Percentiles rank a stretch among this genome's conserved stretches.
phyloP scores from a whole-genome alignment of 2,888 invertebrate genomes.

The Bombyx huttoni region DNA sequence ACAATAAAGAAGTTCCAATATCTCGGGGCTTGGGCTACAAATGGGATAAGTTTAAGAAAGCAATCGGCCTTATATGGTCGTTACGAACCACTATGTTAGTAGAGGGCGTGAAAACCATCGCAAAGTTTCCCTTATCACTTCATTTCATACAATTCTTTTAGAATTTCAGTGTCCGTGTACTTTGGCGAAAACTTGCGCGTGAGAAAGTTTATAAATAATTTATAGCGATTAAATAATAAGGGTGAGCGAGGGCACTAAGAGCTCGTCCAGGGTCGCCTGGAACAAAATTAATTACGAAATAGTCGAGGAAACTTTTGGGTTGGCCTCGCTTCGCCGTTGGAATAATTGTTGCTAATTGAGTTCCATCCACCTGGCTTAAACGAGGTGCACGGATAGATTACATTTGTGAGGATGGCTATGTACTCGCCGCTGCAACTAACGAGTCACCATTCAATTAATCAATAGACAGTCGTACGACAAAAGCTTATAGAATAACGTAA shows the following conservation, averaged over 20 bases:
- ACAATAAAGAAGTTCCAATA: conserved; percentile 66
- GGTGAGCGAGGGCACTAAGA: conserved; percentile 22
- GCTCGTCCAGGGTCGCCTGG: conserved; percentile 31
- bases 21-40: conserved; percentile 52
- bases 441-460: conserved; percentile 14
- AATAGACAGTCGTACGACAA: conserved; percentile 2
- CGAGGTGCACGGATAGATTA: conserved; percentile 25
- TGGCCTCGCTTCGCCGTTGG: conserved; percentile 40
- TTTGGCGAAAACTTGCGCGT: conserved; percentile 13
- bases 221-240: conserved; percentile 17
- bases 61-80: conserved; percentile 69
- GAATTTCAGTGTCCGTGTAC: conserved; percentile 22
- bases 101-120: conserved; percentile 57
- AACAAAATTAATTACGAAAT: conserved; percentile 66
- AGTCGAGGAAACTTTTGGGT: conserved; percentile 54
- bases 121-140: conserved; percentile 54
- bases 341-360: conserved; percentile 66
- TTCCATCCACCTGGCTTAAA: conserved; percentile 44
- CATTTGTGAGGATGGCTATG: conserved; percentile 20
- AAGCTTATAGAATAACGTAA: too few species aligned
- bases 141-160: conserved; percentile 48
- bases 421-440: conserved; percentile 20
- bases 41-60: conserved; percentile 70
- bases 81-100: conserved; percentile 55
- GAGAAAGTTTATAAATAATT: conserved; percentile 27